Base-by-base conservation (phyloP, 2,113 vertebrate species). In the Erythrocercus mccallii region DNA sequence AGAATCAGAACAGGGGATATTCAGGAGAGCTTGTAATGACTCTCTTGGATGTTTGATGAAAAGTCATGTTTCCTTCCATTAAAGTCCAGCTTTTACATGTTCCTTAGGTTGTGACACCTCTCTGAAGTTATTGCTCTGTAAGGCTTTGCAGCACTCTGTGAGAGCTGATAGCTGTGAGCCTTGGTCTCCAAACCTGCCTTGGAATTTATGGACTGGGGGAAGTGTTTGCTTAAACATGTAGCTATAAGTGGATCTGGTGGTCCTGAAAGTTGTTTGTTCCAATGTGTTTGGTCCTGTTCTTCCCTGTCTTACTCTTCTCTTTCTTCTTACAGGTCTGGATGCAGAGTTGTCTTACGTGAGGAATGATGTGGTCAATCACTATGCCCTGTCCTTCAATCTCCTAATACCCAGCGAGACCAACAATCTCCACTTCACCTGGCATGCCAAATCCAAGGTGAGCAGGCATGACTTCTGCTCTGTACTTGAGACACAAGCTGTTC, bases 261-360 rank as follows among this genome's bases (percentile, higher is more conserved):
- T 61, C 5, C 28, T 8, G 22, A 22, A 30, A 58, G 54, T 21
- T 69, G 33, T 47, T 72, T 53, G 13, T 71, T 69, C 24, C 11
- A 17, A 5, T 57, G 27, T 53, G 16, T 53, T 96, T 19, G n/a
- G 12, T 45, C 45, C 35, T 82, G 42, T 42, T 53, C 45, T 94
- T 76, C 50, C 56, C 15, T 2, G 0, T 18, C 51, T 44, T 54
- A 56, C 84, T 74, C 9, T 56, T 18, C 50, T 38, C 12, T 44
- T 85, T 44, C 37, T 97, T 30, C 2, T 70, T 44, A 5, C 64
- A 99, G 99, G 99, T 96, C 98, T 99, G 27, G 99, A 99, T 94
- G 99, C 99, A 61, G 99, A 99, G 97, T 97, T 99, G 79, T 99
- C 99, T 92, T 99, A 99, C 1, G 99, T 99, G 95, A 98, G 99